A percentile compares a stretch with the other conserved stretches of the same genome.
These are phyloP conservation scores for Erpetoichthys calabaricus DNA, from an alignment of 2,797 vertebrate species.

Conservation along the genomic window DNA sequence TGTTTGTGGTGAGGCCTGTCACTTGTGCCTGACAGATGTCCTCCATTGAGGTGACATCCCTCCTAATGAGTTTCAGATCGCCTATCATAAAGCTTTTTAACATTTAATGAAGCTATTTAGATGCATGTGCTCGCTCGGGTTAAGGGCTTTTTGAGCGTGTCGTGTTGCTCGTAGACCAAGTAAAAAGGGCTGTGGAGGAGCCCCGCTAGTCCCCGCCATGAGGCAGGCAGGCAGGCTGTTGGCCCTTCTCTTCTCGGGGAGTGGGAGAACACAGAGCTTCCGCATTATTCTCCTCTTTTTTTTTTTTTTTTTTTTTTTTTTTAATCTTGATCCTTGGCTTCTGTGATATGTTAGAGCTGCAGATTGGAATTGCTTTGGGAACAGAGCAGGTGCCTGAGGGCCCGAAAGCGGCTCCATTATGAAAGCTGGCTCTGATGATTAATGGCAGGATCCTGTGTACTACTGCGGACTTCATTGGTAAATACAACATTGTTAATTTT, in stretches of 20 bases:
- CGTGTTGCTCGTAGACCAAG: not conserved
- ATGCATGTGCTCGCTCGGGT: constrained; percentile 6
- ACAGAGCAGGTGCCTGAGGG: constrained; percentile 31
- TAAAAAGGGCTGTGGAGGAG: not conserved
- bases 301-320: no score
- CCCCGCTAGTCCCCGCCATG: constrained; percentile 20
- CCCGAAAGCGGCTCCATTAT: constrained; percentile 29
- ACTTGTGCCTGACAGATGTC: no score
- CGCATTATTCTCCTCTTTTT: constrained; percentile 33
- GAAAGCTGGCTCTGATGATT: constrained; percentile 38
- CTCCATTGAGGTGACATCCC: constrained; percentile 1
- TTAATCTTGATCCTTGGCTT: constrained; percentile 39
- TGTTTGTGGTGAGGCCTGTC: no score
- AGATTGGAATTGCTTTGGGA: constrained; percentile 33
- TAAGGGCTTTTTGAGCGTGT: constrained; percentile 5
- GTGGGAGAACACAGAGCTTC: constrained; percentile 19
- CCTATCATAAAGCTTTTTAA: constrained; percentile 6
- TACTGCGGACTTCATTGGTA: constrained; percentile 29
- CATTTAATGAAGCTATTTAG: constrained; percentile 1
- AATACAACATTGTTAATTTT: constrained; percentile 43
- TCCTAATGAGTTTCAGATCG: constrained; percentile 1
- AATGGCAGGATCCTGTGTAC: constrained; percentile 32
- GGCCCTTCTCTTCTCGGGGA: constrained; percentile 31
- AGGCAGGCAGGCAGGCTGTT: constrained; percentile 37
- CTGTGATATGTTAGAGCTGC: constrained; percentile 23